Percentiles rank a stretch among this genome's conserved stretches.
These are phyloP conservation scores for Condylura cristata DNA, from an alignment of 2,113 vertebrate species.

Conservation along the genomic window DNA sequence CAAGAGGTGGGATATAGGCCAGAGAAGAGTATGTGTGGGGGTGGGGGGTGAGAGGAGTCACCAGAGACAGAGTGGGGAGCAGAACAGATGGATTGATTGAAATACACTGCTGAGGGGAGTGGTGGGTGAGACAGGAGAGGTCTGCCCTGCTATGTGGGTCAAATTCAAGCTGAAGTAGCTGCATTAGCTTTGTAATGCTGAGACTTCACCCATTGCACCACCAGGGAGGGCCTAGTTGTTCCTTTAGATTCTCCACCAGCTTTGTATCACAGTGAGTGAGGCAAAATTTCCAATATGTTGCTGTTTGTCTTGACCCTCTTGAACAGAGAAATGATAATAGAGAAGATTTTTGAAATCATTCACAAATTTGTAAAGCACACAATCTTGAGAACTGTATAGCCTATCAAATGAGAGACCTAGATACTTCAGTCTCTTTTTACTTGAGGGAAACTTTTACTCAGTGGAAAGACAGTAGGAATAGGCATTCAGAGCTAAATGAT, in stretches of 20 bases:
- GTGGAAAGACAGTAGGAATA: neutral
- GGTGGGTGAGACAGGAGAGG: too few species aligned
- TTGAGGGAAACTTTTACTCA: neutral
- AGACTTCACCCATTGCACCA: too few species aligned
- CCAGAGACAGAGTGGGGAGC: too few species aligned
- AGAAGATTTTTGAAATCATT: neutral
- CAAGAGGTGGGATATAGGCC: too few species aligned
- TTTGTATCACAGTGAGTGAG: neutral
- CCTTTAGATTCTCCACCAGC: neutral
- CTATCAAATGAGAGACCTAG: neutral
- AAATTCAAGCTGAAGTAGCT: too few species aligned
- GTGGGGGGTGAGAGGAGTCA: too few species aligned
- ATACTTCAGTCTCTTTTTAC: neutral
- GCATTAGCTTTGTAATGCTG: too few species aligned
- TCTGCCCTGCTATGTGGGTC: too few species aligned
- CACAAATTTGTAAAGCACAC: neutral
- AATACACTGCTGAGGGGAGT: too few species aligned
- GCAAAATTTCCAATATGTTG: neutral
- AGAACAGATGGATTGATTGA: too few species aligned
- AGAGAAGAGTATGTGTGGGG: too few species aligned
- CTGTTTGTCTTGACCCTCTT: neutral
- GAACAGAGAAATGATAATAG: neutral
- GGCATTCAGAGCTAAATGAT: neutral
- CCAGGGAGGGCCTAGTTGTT: too few species aligned
- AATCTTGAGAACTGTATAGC: neutral